Conservation (phyloP, 2,888 invertebrate genomes). For the Abscondita cerata region DNA sequence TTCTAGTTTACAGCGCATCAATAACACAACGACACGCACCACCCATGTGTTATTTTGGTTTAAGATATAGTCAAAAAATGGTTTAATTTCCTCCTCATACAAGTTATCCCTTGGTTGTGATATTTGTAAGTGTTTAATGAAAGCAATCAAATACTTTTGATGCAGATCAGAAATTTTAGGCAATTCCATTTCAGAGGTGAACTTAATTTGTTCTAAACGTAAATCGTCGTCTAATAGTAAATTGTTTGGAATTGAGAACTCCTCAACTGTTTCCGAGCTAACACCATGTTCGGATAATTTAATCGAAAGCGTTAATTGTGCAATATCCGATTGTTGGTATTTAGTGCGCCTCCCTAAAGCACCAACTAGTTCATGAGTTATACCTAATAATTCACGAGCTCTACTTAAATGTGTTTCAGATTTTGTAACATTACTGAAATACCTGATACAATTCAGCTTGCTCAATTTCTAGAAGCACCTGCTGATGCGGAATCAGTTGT, state of each 20-base stretch:
- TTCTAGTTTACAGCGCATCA: constrained; percentile 80
- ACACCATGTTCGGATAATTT: constrained; percentile 58
- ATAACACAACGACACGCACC: constrained; percentile 75
- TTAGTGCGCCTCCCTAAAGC: constrained; percentile 89
- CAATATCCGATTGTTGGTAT: constrained; percentile 80
- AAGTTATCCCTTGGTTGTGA: constrained; percentile 83
- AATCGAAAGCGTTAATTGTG: constrained; percentile 82
- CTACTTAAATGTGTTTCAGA: constrained; percentile 71
- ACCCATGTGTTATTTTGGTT: constrained; percentile 78
- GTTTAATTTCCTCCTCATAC: constrained; percentile 80
- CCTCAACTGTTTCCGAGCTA: constrained; percentile 58
- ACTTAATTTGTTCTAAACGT: constrained; percentile 79
- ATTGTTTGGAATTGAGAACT: constrained; percentile 69
- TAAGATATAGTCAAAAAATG: constrained; percentile 74
- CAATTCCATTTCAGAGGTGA: constrained; percentile 62
- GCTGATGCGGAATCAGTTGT: constrained; percentile 49
- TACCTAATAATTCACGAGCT: constrained; percentile 68
- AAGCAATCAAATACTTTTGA: constrained; percentile 79
- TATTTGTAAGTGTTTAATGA: constrained; percentile 74
- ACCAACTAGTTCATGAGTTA: constrained; percentile 75
- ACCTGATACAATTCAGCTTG: constrained; percentile 72
- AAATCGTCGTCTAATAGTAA: constrained; percentile 86
- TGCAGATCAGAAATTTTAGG: constrained; percentile 69
- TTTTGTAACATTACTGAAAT: constrained; percentile 75
- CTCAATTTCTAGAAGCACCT: constrained; percentile 63